These are phyloP conservation scores for Carcharodon carcharias DNA, from an alignment of 2,797 vertebrate genomes.

Conservation along the genomic window DNA sequence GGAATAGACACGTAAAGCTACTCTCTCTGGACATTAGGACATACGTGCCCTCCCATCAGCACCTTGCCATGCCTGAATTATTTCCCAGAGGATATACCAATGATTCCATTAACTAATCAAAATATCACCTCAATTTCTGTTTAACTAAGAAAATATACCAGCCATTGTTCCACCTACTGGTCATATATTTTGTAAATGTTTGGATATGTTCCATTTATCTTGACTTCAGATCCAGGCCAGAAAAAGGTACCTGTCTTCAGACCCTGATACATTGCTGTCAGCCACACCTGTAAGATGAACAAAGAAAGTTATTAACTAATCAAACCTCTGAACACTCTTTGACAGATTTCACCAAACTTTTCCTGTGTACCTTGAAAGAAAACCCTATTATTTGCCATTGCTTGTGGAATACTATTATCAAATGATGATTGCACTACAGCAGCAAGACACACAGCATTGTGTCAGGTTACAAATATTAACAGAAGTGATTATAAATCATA, in stretches of 20 bases:
- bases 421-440: neutral
- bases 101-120: neutral
- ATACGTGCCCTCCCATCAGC: neutral
- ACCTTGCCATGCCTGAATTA: neutral
- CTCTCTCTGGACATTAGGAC: neutral
- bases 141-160: too few species aligned
- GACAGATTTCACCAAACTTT: neutral
- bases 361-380: neutral
- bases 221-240: conserved; percentile 68
- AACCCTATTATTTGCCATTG: neutral
- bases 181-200: conserved; percentile 53
- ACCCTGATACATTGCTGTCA: conserved; percentile 58
- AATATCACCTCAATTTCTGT: neutral
- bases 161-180: conserved; percentile 48
- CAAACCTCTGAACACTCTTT: neutral
- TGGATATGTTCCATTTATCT: conserved; percentile 61
- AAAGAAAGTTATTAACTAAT: neutral
- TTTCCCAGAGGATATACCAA: neutral
- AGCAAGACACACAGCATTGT: neutral
- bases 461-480: neutral
- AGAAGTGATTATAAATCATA: neutral
- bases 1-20: neutral
- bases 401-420: neutral
- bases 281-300: conserved; percentile 58
- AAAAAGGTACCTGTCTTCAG: conserved; percentile 64